Evolutionary conservation across 2,888 invertebrate species (phyloP).

Genomic region (Lochmaea capreae): DNA sequence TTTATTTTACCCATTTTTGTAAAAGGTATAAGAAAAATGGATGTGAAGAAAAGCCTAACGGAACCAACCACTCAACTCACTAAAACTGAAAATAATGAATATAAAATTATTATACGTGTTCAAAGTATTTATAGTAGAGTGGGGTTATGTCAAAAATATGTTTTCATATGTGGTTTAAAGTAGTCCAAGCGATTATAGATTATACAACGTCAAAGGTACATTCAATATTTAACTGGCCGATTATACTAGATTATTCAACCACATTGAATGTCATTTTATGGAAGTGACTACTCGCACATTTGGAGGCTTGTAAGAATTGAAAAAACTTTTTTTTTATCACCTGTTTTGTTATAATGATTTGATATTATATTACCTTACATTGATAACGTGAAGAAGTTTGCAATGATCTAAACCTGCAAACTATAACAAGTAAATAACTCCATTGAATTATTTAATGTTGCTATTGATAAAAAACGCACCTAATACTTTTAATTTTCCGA

Average conservation of each 20-base stretch:
- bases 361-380: not conserved
- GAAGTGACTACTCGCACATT: not conserved
- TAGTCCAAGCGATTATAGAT: not conserved
- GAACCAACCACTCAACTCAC: not conserved
- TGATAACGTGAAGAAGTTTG: too few relatives aligned
- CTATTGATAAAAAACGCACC: too few relatives aligned
- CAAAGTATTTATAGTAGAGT: not conserved
- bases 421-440: too few relatives aligned
- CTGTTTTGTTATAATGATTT: not conserved
- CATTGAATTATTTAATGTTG: too few relatives aligned
- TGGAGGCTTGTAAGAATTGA: not conserved
- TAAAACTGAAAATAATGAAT: not conserved
- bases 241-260: not conserved
- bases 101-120: not conserved
- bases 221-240: not conserved
- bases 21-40: not conserved
- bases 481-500: too few relatives aligned
- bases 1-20: constrained; percentile 74
- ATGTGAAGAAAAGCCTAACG: not conserved
- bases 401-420: too few relatives aligned
- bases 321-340: not conserved
- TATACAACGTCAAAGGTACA: not conserved
- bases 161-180: not conserved
- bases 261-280: not conserved
- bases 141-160: not conserved